Evolutionary conservation across 2,113 vertebrate genomes (phyloP).

Genomic region (Onychorhynchus coronatus): DNA sequence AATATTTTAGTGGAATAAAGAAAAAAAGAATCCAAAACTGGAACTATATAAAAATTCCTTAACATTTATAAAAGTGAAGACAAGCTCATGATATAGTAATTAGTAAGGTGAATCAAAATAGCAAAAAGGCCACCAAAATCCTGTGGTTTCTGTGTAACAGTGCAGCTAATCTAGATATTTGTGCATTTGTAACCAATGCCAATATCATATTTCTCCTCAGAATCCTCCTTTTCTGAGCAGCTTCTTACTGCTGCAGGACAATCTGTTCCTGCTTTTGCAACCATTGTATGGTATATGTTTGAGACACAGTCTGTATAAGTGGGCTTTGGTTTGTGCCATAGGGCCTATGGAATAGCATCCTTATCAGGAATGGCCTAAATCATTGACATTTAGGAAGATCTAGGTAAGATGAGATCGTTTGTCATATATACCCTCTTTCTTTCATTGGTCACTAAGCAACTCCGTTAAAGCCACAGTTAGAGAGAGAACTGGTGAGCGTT

Average conservation of each 20-base stretch:
- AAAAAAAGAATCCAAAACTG: neutral
- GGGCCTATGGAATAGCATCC: neutral
- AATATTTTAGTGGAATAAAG: neutral
- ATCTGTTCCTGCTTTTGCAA: neutral
- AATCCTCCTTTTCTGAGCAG: neutral
- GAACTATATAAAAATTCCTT: conserved; percentile 28
- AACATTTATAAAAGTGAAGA: conserved; percentile 20
- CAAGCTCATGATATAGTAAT: neutral
- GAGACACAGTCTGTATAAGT: neutral
- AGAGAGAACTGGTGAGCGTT: neutral
- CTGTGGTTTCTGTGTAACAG: neutral
- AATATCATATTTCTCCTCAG: neutral
- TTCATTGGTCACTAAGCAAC: neutral
- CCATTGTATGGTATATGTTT: neutral
- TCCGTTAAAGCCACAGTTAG: neutral
- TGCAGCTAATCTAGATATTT: neutral
- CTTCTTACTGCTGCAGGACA: neutral
- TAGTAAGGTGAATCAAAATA: conserved; percentile 39
- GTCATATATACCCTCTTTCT: neutral
- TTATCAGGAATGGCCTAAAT: neutral
- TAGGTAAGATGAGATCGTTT: neutral
- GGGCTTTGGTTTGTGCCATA: neutral
- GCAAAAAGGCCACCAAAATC: neutral
- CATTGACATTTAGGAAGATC: neutral
- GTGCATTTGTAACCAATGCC: neutral